Percentiles rank a stretch among this genome's conserved stretches.
Conservation (phyloP, 2,113 vertebrate species). For the Centropus unirufus region DNA sequence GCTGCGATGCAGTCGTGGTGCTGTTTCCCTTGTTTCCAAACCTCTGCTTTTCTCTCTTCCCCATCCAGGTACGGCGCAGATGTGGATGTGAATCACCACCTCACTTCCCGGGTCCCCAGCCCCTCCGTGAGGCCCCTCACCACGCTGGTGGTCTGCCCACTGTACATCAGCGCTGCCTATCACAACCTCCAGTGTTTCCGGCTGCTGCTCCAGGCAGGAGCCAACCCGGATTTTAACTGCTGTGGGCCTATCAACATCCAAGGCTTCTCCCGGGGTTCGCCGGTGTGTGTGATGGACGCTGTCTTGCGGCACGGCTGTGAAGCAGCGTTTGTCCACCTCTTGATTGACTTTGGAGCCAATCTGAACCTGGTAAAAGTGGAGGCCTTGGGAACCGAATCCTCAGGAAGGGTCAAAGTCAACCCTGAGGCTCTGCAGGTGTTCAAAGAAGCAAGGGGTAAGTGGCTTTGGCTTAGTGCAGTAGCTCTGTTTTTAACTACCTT, state of each 20-base stretch:
- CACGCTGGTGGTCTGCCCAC: conserved; percentile 89
- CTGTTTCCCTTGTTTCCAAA: background rate
- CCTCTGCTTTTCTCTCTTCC: background rate
- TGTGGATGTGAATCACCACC: conserved; percentile 89
- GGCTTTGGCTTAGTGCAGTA: background rate
- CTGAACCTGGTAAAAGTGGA: conserved; percentile 85
- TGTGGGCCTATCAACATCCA: conserved; percentile 84
- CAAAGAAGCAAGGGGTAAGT: conserved; percentile 88
- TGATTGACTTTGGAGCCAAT: conserved; percentile 90
- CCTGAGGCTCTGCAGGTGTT: conserved; percentile 84
- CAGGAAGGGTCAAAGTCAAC: conserved; percentile 84
- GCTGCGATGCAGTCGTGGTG: background rate
- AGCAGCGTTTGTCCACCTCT: conserved; percentile 82
- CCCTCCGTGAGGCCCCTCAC: conserved; percentile 84
- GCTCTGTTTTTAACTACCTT: background rate
- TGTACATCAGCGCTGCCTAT: conserved; percentile 94
- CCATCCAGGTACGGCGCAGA: conserved; percentile 86
- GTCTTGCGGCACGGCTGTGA: conserved; percentile 91
- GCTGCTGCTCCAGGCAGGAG: conserved; percentile 87
- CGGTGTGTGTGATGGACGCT: conserved; percentile 89
- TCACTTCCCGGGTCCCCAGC: conserved; percentile 71
- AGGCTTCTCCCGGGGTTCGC: conserved; percentile 83
- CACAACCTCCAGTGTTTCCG: conserved; percentile 91
- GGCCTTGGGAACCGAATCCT: conserved; percentile 72
- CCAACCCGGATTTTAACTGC: conserved; percentile 93